These are phyloP conservation scores for Periphyllus acericola DNA, from an alignment of 2,888 invertebrate species.

Conservation along the genomic window DNA sequence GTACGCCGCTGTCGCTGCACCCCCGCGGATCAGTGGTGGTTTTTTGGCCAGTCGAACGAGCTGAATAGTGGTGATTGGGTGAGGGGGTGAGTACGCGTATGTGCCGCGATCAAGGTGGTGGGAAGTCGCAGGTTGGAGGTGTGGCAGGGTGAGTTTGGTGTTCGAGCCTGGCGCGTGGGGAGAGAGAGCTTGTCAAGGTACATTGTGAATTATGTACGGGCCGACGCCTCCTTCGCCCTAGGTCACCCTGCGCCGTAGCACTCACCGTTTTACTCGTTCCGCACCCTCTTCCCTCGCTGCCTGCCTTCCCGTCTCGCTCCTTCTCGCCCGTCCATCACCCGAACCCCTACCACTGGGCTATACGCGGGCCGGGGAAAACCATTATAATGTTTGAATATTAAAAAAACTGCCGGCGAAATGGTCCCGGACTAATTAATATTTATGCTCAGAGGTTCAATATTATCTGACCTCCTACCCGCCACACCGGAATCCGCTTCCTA, in stretches of 20 bases:
- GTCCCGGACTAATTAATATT: conserved; percentile 59
- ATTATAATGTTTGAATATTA: conserved; percentile 59
- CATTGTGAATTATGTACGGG: conserved; percentile 57
- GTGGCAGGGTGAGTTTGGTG: neutral
- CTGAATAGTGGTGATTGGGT: neutral
- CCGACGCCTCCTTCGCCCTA: conserved; percentile 24
- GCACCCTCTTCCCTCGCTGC: neutral
- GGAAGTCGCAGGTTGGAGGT: too few relatives aligned
- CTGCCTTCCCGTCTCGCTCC: neutral
- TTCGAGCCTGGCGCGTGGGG: neutral
- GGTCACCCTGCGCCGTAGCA: neutral
- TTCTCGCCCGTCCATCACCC: too few relatives aligned
- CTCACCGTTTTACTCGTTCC: neutral
- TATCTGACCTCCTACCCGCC: neutral
- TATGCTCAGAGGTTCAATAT: conserved; percentile 56
- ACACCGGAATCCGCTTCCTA: neutral
- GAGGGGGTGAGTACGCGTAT: neutral
- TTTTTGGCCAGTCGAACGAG: neutral
- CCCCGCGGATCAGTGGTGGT: neutral
- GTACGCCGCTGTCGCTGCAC: too few relatives aligned
- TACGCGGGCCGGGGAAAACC: neutral
- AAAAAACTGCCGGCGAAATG: conserved; percentile 48
- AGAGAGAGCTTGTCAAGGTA: conserved; percentile 35
- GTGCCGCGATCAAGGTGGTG: neutral
- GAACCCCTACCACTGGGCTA: neutral